Base-by-base conservation (phyloP, 2,888 invertebrate genomes). In the Acronicta leporina region DNA sequence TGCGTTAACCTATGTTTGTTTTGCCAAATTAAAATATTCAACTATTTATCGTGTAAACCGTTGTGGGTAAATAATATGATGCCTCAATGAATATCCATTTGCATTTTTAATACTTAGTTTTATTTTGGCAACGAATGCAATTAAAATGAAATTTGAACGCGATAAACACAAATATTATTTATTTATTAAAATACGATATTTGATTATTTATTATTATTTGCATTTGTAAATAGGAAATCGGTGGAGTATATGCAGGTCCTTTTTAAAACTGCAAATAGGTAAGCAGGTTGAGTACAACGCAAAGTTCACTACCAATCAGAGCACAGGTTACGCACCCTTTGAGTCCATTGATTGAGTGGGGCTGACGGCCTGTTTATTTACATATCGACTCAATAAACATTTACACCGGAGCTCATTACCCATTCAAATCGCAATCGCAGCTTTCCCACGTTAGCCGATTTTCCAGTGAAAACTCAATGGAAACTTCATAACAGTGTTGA, bases 401-500 rank as follows among this genome's bases (percentile, higher is more conserved):
- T 87, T 87, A 87, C 87, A 84, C 85, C 77, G 80, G 71, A 81
- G 84, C 90, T 91, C 89, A 92, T 92, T 92, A 92, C 84, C 90
- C 87, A 92, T 92, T 92, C 92, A 92, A 92, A 91, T 90, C 87
- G 88, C 89, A 90, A 85, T 88, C 84, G 83, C 85, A 87, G 87
- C 84, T 85, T 85, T 89, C 84, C 87, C 87, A 88, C 90, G 89
- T 90, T 89, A 89, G 88, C 86, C 85, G 89, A 90, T 92, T 91
- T 91, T 85, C 85, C 84, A 79, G 79, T 80, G 88, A 87, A 87
- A 90, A 88, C 88, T 87, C 88, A 86, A 88, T 90, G 91, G 84
- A 90, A 92, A 92, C 89, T 93, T 91, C 91, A 92, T 93, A 92
- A 90, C 92, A 84, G 88, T 90, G 90, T 92, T 92, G 91, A 92